These are phyloP conservation scores for Papilio aristodemus DNA, from an alignment of 1,140 invertebrate genomes.

Conservation along the genomic window DNA sequence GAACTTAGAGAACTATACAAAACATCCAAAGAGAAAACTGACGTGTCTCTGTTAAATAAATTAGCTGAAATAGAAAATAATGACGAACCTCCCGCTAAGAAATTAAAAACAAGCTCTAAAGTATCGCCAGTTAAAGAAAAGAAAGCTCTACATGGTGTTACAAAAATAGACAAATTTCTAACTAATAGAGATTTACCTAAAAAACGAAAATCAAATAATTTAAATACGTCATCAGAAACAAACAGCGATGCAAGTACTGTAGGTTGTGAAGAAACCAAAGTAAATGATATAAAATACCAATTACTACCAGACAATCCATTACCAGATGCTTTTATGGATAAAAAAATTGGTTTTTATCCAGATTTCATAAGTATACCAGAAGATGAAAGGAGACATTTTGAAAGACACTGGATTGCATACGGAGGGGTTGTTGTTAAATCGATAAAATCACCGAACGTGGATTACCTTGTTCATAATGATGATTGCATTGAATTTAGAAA, in stretches of 20 bases:
- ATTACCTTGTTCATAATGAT: slow-evolving; percentile 77
- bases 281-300: slow-evolving; percentile 40
- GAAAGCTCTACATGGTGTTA: background rate
- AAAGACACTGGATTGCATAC: slow-evolving; percentile 80
- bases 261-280: slow-evolving; percentile 38
- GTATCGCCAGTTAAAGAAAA: slow-evolving; percentile 19
- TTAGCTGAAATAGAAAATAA: slow-evolving; percentile 56
- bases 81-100: slow-evolving; percentile 56
- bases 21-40: slow-evolving; percentile 85
- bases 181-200: slow-evolving; percentile 20
- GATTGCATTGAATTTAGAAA: slow-evolving; percentile 61
- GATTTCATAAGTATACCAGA: slow-evolving; percentile 68
- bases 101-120: slow-evolving; percentile 50
- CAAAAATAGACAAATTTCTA: slow-evolving; percentile 26
- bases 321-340: slow-evolving; percentile 66
- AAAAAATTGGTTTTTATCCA: slow-evolving; percentile 69
- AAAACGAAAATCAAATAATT: slow-evolving; percentile 37
- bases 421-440: slow-evolving; percentile 74
- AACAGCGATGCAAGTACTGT: slow-evolving; percentile 26
- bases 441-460: slow-evolving; percentile 63
- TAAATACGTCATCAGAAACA: slow-evolving; percentile 37
- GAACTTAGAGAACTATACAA: slow-evolving; percentile 85
- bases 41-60: slow-evolving; percentile 83
- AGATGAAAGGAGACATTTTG: slow-evolving; percentile 60
- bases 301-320: slow-evolving; percentile 60